Base-by-base conservation (phyloP, 2,797 vertebrate species). In the Setipinna tenuifilis region DNA sequence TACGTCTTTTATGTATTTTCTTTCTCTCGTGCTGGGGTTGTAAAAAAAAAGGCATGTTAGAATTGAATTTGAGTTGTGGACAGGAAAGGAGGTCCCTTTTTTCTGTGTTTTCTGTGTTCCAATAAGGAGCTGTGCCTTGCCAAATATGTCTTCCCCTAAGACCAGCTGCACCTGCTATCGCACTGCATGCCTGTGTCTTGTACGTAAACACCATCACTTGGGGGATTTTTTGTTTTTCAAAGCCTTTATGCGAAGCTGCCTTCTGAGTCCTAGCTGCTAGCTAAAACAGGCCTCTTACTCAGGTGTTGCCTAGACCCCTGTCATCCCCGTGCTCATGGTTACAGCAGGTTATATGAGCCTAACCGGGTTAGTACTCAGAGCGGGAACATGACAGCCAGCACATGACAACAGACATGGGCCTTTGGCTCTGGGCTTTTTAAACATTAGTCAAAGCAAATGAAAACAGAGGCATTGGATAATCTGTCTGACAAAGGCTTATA, bases 381-480 rank as follows among this genome's bases (percentile, higher is more conserved):
- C 35, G 17, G 68, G 28, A 31, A 75, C 57, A 81, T 78, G 78
- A 62, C 54, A 25, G 23, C 31, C 9, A 46, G 80, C 78, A 31
- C 14, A 61, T 78, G 78, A 85, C 65, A 75, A 41, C 68, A 41
- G 31, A 6, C 12, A 41, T 75, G 68, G 16, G 28, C 28, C 14
- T 75, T 81, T 81, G 28, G 54, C 41, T 46, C 44, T 44, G 44
- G 80, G 78, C 84, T 89, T 86, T 41, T 41, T 5, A 35, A 35
- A 75, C 31, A 31, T 75, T 58, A 85, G 82, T 87, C 85, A 75
- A 75, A 62, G 59, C 81, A 48, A 82, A 86, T 82, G 81, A 71
- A 83, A 85, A 85, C 61, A 68, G 84, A 86, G 87, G 83, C 83
- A 87, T 81, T 78, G 86, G 86, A 85, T 86, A 84, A 89, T 82